Conservation (phyloP, 2,113 vertebrate species). For the Xyliphius kryptos region DNA sequence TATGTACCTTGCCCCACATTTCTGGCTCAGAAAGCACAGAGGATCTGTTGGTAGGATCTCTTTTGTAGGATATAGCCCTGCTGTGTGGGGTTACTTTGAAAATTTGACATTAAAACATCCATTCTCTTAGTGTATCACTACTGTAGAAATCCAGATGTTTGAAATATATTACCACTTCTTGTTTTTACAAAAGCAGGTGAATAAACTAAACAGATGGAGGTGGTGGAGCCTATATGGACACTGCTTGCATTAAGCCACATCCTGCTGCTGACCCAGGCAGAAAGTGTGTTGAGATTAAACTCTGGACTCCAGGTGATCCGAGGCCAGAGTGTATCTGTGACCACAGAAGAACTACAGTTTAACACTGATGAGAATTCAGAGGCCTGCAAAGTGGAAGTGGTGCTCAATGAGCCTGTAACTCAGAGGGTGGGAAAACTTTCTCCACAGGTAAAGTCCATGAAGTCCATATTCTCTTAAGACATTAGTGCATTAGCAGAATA, state of each 20-base stretch:
- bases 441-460: slow-evolving; percentile 45
- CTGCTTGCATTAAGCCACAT: slow-evolving; percentile 15
- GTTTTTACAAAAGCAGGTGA: slow-evolving; percentile 12
- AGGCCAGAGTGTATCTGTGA: slow-evolving; percentile 58
- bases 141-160: no score
- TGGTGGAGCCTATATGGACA: neutral
- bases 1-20: no score
- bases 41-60: no score
- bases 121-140: no score
- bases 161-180: neutral
- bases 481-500: no score
- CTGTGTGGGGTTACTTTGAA: no score
- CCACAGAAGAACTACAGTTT: slow-evolving; percentile 50
- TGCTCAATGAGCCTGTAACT: slow-evolving; percentile 60
- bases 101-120: no score
- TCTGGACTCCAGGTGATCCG: slow-evolving; percentile 49
- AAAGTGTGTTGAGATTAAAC: slow-evolving; percentile 54
- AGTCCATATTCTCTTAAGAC: no score
- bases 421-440: slow-evolving; percentile 59
- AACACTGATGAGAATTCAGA: slow-evolving; percentile 30
- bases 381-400: slow-evolving; percentile 66
- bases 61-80: no score
- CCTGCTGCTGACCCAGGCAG: slow-evolving; percentile 18
- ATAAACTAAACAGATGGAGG: slow-evolving; percentile 41
- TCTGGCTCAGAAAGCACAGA: no score